Base-by-base conservation (phyloP, 2,888 invertebrate species). In the Autographa pulchrina region DNA sequence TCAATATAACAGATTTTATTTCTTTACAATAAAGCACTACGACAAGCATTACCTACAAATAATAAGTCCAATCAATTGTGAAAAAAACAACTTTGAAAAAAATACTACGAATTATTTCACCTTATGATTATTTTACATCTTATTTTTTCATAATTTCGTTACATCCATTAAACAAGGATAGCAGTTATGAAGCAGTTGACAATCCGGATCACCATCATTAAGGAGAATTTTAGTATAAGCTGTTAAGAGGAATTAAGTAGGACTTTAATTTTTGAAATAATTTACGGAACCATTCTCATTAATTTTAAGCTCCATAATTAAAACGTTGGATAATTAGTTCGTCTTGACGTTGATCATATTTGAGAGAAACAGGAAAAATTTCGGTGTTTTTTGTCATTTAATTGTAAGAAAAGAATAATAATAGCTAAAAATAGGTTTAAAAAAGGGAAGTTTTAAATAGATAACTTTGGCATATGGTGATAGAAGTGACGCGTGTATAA, bases 221-320 rank as follows among this genome's bases (percentile, higher is more conserved):
- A 13, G 18, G 9, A 16, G 2, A n/a, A 13, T 13, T 43, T 32
- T 52, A 43, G 61, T 14, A 8, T 25, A 32, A 20, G 56, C 73
- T 69, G 41, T 76, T 68, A 76, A 62, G 41, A 60, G 60, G 38
- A 7, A 58, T 63, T 56, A 52, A 20, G 61, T 11, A 43, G 6
- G 14, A n/a, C 48, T 48, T 48, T 48, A 48, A 48, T 48, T n/a
- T 48, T n/a, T 0, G 14, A 48, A 48, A n/a, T n/a, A 48, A 48
- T 48, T 48, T 7, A 48, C n/a, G 48, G 7, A 48, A 48, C 7
- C n/a, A 48, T n/a, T 0, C 16, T n/a, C 48, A 48, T 48, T n/a
- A 11, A 48, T n/a, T 48, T n/a, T 48, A 48, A 48, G n/a, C 48
- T n/a, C 48, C n/a, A n/a, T 48, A 48, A n/a, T 48, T n/a, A 48